Base-by-base conservation (phyloP, 2,113 vertebrate genomes). In the Pseudopipra pipra region DNA sequence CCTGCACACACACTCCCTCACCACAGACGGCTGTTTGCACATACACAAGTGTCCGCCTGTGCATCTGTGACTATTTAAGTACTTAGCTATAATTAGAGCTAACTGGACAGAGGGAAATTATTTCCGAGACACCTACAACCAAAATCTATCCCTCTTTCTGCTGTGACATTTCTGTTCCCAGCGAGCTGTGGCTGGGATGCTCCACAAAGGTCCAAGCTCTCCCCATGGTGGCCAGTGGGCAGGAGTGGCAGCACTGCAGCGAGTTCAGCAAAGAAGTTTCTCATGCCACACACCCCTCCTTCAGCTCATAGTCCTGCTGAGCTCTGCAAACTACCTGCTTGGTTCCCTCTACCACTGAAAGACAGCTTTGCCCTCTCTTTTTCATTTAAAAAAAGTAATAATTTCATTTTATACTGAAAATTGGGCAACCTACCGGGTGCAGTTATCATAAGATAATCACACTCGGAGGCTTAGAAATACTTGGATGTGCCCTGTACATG, bases 391-490 rank as follows among this genome's bases (percentile, higher is more conserved):
- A 71, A 80, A 85, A 87, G 96, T 9, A 49, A 93, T 65, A 9
- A 73, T 95, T 93, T 83, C 71, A 55, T 96, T 97, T 97, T 87
- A 82, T 55, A 96, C 54, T 62, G 81, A 79, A 97, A 98, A 97
- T 96, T 68, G 96, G 86, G 87, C 93, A 97, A 94, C 90, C 96
- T 91, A 96, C 87, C 1, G 77, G 72, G 95, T 93, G 82, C 76
- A 88, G 90, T 95, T 96, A 95, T 96, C 85, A 54, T n/a, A 97
- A 95, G 93, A 95, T 86, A 97, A 97, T 97, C 96, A 85, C 44
- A 86, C 93, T 97, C 78, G 1, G 78, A 96, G 94, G 96, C 91
- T 97, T 85, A 89, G 91, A 82, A 90, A 95, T 92, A 90, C 90
- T 97, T 96, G 95, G 95, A 97, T 94, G 75, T 96, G 90, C 91